Evolutionary conservation across 2,113 vertebrate species (phyloP).

Genomic region (Oreochromis niloticus): DNA sequence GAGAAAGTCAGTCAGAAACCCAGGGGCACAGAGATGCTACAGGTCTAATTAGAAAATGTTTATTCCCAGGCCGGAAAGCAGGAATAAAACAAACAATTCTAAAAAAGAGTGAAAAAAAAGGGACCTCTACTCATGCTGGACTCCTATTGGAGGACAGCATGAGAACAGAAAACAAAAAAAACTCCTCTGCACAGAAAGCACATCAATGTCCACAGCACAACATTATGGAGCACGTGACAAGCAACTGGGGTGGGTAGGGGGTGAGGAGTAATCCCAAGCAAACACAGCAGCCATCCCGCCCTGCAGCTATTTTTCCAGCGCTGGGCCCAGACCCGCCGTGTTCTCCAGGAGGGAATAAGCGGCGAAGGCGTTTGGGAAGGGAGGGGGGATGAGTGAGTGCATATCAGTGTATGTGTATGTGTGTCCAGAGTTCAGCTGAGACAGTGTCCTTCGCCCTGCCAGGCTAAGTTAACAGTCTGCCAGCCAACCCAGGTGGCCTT

Average conservation of each 20-base stretch:
- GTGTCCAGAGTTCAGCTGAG: not conserved
- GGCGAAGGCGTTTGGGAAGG: not conserved
- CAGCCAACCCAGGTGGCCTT: not conserved
- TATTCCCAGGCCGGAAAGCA: no score
- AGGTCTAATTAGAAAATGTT: no score
- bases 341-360: not conserved
- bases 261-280: not conserved
- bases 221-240: not conserved
- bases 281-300: not conserved
- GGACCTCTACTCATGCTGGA: rapidly evolving
- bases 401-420: rapidly evolving
- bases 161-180: not conserved
- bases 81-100: no score
- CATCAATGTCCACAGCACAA: not conserved
- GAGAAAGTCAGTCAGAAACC: no score
- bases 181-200: not conserved
- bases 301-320: not conserved
- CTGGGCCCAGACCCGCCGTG: rapidly evolving
- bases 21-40: no score
- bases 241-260: rapidly evolving
- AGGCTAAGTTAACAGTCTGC: not conserved
- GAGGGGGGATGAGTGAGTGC: not conserved
- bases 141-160: not conserved
- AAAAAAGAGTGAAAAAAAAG: not conserved
- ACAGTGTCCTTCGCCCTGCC: not conserved